Conservation (phyloP, 2,113 vertebrate species). For the Progne subis region DNA sequence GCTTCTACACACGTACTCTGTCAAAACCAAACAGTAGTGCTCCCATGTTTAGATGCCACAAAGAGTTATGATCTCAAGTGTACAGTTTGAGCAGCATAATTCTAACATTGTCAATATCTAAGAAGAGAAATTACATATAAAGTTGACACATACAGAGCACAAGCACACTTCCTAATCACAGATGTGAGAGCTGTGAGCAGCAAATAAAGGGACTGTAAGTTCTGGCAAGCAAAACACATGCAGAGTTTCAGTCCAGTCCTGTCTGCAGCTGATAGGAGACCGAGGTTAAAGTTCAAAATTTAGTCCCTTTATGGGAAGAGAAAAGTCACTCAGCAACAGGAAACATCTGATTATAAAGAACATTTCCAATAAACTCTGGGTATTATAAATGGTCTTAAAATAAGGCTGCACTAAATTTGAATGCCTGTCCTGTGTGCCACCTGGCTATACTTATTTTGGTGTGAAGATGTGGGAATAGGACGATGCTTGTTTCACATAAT, state of each 20-base stretch:
- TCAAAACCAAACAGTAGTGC: not conserved
- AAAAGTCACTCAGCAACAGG: constrained; percentile 56
- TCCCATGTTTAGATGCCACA: not conserved
- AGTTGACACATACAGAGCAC: not conserved
- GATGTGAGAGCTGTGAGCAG: not conserved
- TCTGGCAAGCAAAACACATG: not conserved
- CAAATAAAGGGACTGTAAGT: not conserved
- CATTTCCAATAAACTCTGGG: constrained; percentile 45
- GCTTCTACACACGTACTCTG: fast-evolving
- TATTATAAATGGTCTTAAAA: constrained; percentile 23
- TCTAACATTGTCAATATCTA: not conserved
- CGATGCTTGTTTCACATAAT: fast-evolving
- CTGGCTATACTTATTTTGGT: not conserved
- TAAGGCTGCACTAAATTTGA: not conserved
- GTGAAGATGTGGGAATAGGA: fast-evolving
- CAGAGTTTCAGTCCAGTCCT: not conserved
- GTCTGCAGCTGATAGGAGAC: not conserved
- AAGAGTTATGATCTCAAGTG: not conserved
- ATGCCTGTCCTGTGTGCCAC: not conserved
- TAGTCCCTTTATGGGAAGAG: constrained; percentile 18
- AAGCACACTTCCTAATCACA: not conserved
- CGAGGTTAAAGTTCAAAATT: not conserved
- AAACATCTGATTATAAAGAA: constrained; percentile 72
- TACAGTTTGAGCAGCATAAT: not conserved
- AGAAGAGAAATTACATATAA: not conserved